Evolutionary conservation across 2,888 invertebrate species (phyloP), one percentile per base, ranked within the genome.

Genomic region (Phragmatobia fuliginosa): DNA sequence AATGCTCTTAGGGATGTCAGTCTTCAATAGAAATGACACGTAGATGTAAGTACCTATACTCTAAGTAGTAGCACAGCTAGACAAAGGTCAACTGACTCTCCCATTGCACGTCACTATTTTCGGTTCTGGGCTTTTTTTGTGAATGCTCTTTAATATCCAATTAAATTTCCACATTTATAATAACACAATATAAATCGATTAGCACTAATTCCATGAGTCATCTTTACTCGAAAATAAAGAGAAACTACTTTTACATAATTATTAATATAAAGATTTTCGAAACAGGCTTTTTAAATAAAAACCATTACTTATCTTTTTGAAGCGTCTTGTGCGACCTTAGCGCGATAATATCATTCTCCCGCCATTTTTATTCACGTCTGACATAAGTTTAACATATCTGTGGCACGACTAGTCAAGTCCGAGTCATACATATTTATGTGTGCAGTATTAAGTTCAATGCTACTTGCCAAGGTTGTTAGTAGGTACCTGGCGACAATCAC

Each of bases 401-500:
- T 64, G 64, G 68, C 64, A 68, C 68, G 64, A 64, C 68, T 36
- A 64, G 64, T 68, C 64, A 36, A 59, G 64, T 36, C 56, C 56
- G 33, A 64, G 45, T 25, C 64, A 68, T 68, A 64, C 68, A 68
- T 68, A 68, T 68, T 68, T 64, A 68, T 68, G 68, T 63, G 63
- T 68, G 74, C 71, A 76, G 78, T 76, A 78, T 71, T 79, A 83
- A 78, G 86, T 87, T 87, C 87, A 87, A 87, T 78, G 87, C 78
- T 79, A 80, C 83, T 66, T 62, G 36, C 78, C 87, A 87, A 87
- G 86, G 86, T 75, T 77, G 80, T 81, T 75, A 52, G 81, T n/a
- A n/a, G n/a, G n/a, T 71, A 81, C 71, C 76, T 71, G 70, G 56
- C 61, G 63, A 59, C 69, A 75, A 69, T 76, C 38, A 36, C 64